Base-by-base conservation (phyloP, 2,888 invertebrate species). In the Oligia strigilis region DNA sequence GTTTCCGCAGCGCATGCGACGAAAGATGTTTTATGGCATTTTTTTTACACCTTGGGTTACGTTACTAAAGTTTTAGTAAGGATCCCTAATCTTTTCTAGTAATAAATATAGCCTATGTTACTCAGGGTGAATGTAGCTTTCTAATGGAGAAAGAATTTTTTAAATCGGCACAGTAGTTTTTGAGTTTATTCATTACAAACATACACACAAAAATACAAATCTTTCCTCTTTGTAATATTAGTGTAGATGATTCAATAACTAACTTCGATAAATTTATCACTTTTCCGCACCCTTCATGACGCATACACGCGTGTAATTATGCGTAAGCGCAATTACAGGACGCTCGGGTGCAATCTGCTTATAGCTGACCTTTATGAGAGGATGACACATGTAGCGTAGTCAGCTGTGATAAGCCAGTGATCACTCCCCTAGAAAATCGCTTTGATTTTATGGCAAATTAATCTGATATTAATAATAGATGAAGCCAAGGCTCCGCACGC, bases 361-460 rank as follows among this genome's bases (percentile, higher is more conserved):
- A 81, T 86, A 88, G 60, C 75, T 74, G 84, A 84, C 84, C 88
- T 89, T 86, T 84, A 77, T 17, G 66, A 62, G 69, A 72, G 43
- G 69, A 79, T 81, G 69, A 80, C 71, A 72, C 60, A 75, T 70
- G 62, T 19, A 75, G 65, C 19, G 29, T 49, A 86, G 17, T 76
- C 69, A 67, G 60, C 70, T 69, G 82, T 78, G 82, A 85, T 87
- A 77, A 77, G 13, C 74, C 43, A 64, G 40, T 77, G 81, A 62
- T 58, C 71, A 43, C 55, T 87, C 81, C 72, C n/a, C 49, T 70
- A 74, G 87, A 85, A 77, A 87, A 80, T 80, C 17, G 11, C 9
- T 72, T 74, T 72, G 40, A 55, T 72, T 43, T 66, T 84, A 86
- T 73, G 86, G 60, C 9, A 14, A 64, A 83, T 72, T 76, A 82